Evolutionary conservation across 2,113 vertebrate species (phyloP).

Genomic region (Gymnobelideus leadbeateri): DNA sequence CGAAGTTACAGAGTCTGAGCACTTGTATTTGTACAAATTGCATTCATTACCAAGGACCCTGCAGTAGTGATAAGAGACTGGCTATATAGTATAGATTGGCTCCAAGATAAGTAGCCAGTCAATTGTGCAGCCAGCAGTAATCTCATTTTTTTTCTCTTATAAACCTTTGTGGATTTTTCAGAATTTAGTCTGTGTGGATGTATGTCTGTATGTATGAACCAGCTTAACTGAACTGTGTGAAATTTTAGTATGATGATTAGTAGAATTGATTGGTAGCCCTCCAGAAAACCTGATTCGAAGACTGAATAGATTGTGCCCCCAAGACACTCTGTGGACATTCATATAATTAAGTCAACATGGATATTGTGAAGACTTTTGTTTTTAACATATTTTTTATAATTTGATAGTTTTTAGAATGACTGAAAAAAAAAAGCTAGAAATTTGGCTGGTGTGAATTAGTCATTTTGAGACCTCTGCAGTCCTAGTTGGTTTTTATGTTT

Average conservation of each 20-base stretch:
- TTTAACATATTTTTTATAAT: neutral
- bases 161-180: neutral
- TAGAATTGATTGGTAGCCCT: neutral
- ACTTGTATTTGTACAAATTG: conserved; percentile 71
- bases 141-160: conserved; percentile 58
- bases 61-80: conserved; percentile 77
- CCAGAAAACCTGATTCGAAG: conserved; percentile 36
- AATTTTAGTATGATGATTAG: neutral
- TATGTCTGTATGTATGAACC: neutral
- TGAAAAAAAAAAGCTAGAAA: neutral
- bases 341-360: conserved; percentile 35
- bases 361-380: neutral
- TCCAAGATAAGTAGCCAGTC: conserved; percentile 76
- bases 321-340: neutral
- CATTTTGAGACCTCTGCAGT: neutral
- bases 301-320: neutral
- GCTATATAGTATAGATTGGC: conserved; percentile 66
- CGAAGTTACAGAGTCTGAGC: conserved; percentile 73
- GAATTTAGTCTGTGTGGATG: neutral
- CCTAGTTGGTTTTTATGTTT: neutral
- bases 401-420: neutral
- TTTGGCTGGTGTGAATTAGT: neutral
- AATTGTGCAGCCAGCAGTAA: conserved; percentile 66
- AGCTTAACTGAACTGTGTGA: conserved; percentile 14
- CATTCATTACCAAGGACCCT: conserved; percentile 75